These are phyloP conservation scores for Cynopterus brachyotis DNA, from an alignment of 2,113 vertebrate genomes.

Conservation along the genomic window DNA sequence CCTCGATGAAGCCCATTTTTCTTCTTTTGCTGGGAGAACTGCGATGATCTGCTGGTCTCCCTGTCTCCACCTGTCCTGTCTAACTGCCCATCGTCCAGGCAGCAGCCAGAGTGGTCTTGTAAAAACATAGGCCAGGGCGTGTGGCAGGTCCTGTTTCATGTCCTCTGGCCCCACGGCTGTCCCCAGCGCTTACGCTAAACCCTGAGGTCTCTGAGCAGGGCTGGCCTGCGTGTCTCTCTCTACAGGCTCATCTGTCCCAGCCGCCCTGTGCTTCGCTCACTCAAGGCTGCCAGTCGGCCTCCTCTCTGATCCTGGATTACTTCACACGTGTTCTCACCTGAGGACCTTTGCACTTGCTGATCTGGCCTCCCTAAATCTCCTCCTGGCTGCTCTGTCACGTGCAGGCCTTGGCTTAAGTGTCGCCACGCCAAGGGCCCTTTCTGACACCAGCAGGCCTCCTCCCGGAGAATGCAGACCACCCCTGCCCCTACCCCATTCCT, in stretches of 20 bases:
- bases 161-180: accelerated
- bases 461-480: accelerated
- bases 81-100: accelerated
- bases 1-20: neutral
- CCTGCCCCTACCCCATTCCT: neutral
- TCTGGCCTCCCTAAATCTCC: neutral
- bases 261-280: accelerated
- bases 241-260: neutral
- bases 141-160: neutral
- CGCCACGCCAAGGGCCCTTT: neutral
- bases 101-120: neutral
- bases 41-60: accelerated
- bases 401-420: neutral
- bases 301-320: neutral
- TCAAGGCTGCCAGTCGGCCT: neutral
- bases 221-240: neutral
- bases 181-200: too few relatives aligned
- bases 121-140: accelerated
- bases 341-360: constrained; percentile 7
- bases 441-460: neutral
- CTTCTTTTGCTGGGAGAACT: neutral
- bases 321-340: neutral
- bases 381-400: neutral
- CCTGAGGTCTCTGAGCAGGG: accelerated
- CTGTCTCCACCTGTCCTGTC: neutral